Percentiles rank a stretch among this genome's conserved stretches.
Conservation (phyloP, 1,140 invertebrate species). For the Aphis craccivora region DNA sequence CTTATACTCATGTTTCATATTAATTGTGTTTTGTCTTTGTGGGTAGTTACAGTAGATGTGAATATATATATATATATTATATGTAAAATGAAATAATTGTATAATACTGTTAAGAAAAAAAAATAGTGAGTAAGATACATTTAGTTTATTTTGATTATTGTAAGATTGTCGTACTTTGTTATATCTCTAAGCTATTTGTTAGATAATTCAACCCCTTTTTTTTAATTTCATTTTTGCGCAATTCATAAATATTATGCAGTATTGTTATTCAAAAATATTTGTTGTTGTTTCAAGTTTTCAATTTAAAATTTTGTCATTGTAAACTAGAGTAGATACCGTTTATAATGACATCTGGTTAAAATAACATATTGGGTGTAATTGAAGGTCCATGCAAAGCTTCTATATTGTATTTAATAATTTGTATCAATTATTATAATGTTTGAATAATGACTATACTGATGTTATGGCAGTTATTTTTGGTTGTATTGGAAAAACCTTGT, state of each 20-base stretch:
- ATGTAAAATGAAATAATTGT: neutral
- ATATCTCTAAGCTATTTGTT: neutral
- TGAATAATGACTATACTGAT: too few species aligned
- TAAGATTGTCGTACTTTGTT: neutral
- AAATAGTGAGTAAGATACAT: neutral
- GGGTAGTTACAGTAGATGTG: neutral
- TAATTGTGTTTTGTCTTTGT: neutral
- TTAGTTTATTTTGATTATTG: neutral
- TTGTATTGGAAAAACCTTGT: too few species aligned
- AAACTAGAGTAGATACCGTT: neutral
- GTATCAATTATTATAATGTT: too few species aligned
- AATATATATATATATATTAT: neutral
- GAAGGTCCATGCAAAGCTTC: too few species aligned
- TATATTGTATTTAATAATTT: too few species aligned
- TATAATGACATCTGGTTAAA: too few species aligned
- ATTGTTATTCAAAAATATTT: neutral
- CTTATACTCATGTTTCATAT: neutral
- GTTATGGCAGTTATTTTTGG: too few species aligned
- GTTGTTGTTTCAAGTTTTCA: neutral
- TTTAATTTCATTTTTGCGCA: neutral
- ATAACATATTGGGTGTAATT: too few species aligned
- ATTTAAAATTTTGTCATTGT: neutral
- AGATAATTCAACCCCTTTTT: neutral
- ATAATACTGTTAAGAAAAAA: neutral
- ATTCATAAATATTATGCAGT: neutral